Percentiles rank a stretch among this genome's conserved stretches.
Conservation (phyloP, 2,113 vertebrate genomes). For the Coracopsis vasa region DNA sequence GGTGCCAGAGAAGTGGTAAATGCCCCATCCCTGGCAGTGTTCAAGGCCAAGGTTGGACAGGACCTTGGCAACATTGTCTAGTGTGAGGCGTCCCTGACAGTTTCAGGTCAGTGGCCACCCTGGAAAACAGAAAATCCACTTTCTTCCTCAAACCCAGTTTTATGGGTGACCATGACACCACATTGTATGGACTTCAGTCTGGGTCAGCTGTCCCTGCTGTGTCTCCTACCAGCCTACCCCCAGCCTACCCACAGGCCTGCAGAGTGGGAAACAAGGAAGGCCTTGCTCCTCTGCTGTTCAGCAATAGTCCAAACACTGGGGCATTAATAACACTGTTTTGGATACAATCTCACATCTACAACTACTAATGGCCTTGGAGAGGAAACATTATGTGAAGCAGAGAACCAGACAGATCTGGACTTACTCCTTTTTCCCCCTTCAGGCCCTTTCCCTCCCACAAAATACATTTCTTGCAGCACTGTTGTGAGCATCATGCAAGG, state of each 20-base stretch:
- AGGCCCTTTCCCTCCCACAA: not conserved
- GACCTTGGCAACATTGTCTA: not conserved
- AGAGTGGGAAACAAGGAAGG: not conserved
- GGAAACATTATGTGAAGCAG: not conserved
- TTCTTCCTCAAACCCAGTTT: not conserved
- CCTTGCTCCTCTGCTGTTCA: not conserved
- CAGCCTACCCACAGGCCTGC: not conserved
- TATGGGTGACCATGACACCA: not conserved
- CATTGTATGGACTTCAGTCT: not conserved
- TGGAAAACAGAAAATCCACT: not conserved
- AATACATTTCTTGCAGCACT: not conserved
- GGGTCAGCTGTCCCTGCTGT: not conserved
- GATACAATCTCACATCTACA: not conserved
- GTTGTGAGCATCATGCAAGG: not conserved
- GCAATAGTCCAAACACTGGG: not conserved
- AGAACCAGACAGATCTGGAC: not conserved
- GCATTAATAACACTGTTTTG: not conserved
- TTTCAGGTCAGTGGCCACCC: not conserved
- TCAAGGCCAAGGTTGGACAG: not conserved
- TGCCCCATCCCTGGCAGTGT: not conserved
- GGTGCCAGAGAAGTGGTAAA: not conserved
- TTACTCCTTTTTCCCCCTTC: not conserved
- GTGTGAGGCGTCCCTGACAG: not conserved
- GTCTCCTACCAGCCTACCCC: not conserved
- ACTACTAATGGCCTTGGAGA: not conserved